Percentiles rank a stretch among this genome's conserved stretches.
Conservation (phyloP, 2,113 vertebrate genomes). For the Leptobrachium ailaonicum region DNA sequence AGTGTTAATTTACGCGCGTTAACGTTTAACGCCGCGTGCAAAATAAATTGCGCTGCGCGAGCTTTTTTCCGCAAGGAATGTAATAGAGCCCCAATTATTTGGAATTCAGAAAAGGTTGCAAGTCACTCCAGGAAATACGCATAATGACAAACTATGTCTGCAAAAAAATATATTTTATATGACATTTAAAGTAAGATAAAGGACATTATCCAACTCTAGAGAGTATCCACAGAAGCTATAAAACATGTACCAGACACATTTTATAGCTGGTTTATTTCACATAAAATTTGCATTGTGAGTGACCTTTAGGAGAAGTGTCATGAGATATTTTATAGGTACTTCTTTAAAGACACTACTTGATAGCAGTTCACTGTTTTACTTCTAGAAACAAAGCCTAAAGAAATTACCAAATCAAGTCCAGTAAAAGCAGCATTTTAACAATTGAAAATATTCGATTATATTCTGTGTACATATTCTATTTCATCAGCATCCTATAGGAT, state of each 20-base stretch:
- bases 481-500: too few species aligned
- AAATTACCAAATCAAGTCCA: too few species aligned
- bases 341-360: neutral
- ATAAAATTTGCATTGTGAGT: slow-evolving; percentile 29
- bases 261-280: neutral
- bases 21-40: too few species aligned
- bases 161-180: neutral
- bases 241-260: neutral
- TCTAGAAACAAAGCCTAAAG: too few species aligned
- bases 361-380: neutral
- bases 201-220: neutral
- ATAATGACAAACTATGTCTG: neutral
- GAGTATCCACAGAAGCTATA: slow-evolving; percentile 13
- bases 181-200: neutral
- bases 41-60: too few species aligned
- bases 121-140: neutral
- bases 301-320: slow-evolving; percentile 30
- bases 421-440: too few species aligned
- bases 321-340: slow-evolving; percentile 13
- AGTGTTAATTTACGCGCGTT: too few species aligned
- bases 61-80: too few species aligned
- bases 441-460: too few species aligned
- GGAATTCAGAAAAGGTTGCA: slow-evolving; percentile 7
- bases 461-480: too few species aligned
- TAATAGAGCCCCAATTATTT: too few species aligned